Percentiles rank a stretch among this genome's conserved stretches.
phyloP scores from a whole-genome alignment of 2,113 vertebrate genomes.

The Mesocricetus auratus region DNA sequence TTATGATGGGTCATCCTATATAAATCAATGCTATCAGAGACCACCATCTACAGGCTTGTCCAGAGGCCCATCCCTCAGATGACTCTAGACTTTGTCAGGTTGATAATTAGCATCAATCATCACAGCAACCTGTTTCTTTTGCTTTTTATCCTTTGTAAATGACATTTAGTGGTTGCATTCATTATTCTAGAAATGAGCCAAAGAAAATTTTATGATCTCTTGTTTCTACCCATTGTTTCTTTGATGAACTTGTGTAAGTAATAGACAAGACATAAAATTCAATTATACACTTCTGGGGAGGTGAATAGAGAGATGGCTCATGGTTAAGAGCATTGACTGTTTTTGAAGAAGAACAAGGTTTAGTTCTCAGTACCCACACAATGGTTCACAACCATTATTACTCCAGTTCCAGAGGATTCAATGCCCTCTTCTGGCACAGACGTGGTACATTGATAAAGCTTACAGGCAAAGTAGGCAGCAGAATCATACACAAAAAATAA shows the following conservation, averaged over 20 bases:
- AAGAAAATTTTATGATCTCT: not conserved
- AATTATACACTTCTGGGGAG: not conserved
- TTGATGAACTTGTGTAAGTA: not conserved
- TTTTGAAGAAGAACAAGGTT: not conserved
- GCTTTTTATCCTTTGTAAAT: not conserved
- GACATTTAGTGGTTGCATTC: not conserved
- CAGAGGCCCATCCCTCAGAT: not conserved
- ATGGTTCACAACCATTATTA: not conserved
- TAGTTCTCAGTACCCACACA: not conserved
- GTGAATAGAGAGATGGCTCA: not conserved
- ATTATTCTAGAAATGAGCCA: not conserved
- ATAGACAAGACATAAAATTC: constrained; percentile 4
- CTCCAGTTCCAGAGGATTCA: not conserved
- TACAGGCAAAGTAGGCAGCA: not conserved
- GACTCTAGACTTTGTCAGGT: not conserved
- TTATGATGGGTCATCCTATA: not conserved
- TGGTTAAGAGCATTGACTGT: not conserved
- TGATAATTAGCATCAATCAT: not conserved
- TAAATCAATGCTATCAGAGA: not conserved
- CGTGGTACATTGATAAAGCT: not conserved
- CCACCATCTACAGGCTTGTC: not conserved
- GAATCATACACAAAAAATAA: not conserved
- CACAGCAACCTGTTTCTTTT: not conserved
- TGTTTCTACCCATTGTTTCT: not conserved
- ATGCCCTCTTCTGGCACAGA: not conserved